Base-by-base conservation (phyloP, 37 sponge, comb jelly and placozoan genomes). In the Ephydatia muelleri region DNA sequence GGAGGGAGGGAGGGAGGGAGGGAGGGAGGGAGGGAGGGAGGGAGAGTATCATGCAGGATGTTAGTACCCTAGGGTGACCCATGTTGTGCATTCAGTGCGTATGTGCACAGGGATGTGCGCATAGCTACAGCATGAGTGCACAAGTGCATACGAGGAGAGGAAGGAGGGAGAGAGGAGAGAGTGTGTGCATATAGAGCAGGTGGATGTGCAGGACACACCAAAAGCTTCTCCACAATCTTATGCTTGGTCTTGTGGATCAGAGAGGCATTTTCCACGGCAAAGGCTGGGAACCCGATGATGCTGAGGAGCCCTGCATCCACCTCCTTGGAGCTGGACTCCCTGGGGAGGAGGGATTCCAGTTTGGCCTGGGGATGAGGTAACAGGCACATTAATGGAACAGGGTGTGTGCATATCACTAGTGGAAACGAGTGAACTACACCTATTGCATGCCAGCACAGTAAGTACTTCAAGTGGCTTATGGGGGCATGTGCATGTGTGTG, bases 231-330 rank as follows among this genome's bases (percentile, higher is more conserved):
- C 27, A 70, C 71, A 35, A 96, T 49, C 78, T 87, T 34, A 22
- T 86, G 70, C 32, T 69, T 82, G 5, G 82, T 83, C 65, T 70
- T 43, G 3, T 72, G 19, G 34, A 84, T 75, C 48, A 95, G 84
- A 1, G 74, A 75, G 28, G 33, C 73, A 73, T 83, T 71, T 67
- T 88, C 87, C 32, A 91, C 90, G 29, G 97, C 95, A 90, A 97
- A 97, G 33, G 97, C 97, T 9, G 97, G 97, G 80, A 75, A 97
- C n/a, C 93, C 69, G 14, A 97, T 81, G 77, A 95, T 91, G 29
- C 77, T 87, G 35, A 95, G 79, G 26, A 93, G 83, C 28, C 84
- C 81, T 19, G 95, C 91, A n/a, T 94, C 97, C 47, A 92, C 77
- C 79, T 97, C 97, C 86, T 95, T 95, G 38, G 93, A 92, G 49